These are phyloP conservation scores for Lycia hirtaria DNA, from an alignment of 2,888 invertebrate genomes.

Conservation along the genomic window DNA sequence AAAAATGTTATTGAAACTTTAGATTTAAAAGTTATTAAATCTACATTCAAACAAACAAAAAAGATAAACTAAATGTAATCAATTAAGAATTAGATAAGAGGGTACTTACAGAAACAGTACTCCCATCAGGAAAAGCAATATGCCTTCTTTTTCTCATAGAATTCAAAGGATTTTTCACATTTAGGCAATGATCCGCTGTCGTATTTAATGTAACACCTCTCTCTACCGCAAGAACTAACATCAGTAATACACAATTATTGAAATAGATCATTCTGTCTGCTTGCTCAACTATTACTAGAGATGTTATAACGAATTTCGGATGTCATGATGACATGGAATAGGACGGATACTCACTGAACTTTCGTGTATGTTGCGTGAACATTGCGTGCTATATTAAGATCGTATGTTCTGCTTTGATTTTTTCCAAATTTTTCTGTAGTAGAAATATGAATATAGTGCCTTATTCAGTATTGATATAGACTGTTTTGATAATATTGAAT, in stretches of 20 bases:
- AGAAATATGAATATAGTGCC: too few relatives aligned
- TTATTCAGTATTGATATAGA: too few relatives aligned
- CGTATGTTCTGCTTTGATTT: neutral
- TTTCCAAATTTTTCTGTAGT: neutral
- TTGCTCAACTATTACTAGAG: slow-evolving; percentile 12
- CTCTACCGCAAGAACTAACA: slow-evolving; percentile 26
- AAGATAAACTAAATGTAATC: too few relatives aligned
- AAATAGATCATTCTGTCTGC: slow-evolving; percentile 29
- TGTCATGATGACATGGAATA: slow-evolving; percentile 18
- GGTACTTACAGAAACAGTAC: slow-evolving; percentile 52
- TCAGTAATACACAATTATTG: slow-evolving; percentile 19
- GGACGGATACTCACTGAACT: slow-evolving; percentile 1
- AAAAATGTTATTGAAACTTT: too few relatives aligned
- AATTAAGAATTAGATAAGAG: too few relatives aligned
- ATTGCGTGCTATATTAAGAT: neutral
- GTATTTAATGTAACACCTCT: slow-evolving; percentile 18
- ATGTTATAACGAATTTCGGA: slow-evolving; percentile 3
- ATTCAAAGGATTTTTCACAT: slow-evolving; percentile 48
- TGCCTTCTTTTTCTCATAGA: slow-evolving; percentile 55
- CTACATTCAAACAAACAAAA: too few relatives aligned
- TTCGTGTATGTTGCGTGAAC: slow-evolving; percentile 17
- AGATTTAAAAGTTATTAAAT: too few relatives aligned
- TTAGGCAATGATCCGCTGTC: slow-evolving; percentile 48
- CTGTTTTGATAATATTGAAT: too few relatives aligned
- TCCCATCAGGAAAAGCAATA: slow-evolving; percentile 54